Percentiles rank a stretch among this genome's conserved stretches.
These are phyloP conservation scores for Umimayanthus kanabou DNA, from an alignment of 92 coral and sea anemone species.

Conservation along the genomic window DNA sequence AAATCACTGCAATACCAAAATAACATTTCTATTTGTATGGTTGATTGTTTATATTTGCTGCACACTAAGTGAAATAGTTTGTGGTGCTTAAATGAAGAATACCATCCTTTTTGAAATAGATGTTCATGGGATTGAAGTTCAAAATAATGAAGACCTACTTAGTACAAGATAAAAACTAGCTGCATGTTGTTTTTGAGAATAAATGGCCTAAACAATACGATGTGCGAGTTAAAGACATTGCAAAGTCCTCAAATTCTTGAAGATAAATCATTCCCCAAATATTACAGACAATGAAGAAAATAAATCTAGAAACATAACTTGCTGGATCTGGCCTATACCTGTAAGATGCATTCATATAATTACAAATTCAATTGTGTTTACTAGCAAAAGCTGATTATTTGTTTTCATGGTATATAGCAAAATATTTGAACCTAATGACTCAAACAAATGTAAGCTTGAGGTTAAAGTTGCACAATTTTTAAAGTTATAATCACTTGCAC, in stretches of 20 bases:
- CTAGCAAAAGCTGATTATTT: conserved; percentile 10
- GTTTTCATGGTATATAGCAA: conserved; percentile 1
- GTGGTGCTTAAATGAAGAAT: neutral
- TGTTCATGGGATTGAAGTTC: neutral
- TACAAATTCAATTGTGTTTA: conserved; percentile 14
- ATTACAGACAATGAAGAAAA: neutral
- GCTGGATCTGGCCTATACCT: neutral
- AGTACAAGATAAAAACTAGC: neutral
- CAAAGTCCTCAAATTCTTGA: neutral
- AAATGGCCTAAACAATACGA: neutral
- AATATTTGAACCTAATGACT: conserved; percentile 17
- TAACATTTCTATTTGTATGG: neutral
- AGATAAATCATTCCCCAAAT: neutral
- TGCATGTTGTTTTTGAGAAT: neutral
- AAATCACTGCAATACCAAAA: neutral
- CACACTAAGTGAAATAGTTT: neutral
- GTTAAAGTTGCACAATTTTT: neutral
- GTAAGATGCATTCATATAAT: conserved; percentile 1
- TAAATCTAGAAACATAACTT: neutral
- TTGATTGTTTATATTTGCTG: neutral
- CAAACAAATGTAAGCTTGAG: conserved; percentile 13
- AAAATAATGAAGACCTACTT: conserved; percentile 12
- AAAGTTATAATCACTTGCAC: neutral
- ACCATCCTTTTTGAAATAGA: neutral
- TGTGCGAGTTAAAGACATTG: neutral